Percentiles rank a stretch among this genome's conserved stretches.
Evolutionary conservation across 2,113 vertebrate genomes (phyloP).

Genomic region (Calidris pugnax): DNA sequence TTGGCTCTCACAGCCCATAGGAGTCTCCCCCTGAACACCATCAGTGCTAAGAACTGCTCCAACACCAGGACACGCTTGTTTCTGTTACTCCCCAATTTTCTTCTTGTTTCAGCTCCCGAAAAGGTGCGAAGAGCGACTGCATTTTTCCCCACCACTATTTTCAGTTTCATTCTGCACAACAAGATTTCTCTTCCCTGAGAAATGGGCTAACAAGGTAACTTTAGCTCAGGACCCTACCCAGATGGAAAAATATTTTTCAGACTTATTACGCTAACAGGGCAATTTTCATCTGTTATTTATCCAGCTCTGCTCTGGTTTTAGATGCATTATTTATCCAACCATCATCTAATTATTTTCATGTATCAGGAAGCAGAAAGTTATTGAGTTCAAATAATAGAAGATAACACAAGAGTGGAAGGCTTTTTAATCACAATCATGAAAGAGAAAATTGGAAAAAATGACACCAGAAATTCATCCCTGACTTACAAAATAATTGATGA

Average conservation of each 20-base stretch:
- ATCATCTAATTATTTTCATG: slow-evolving; percentile 39
- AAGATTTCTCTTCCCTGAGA: not conserved
- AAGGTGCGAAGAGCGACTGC: not conserved
- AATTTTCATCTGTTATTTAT: slow-evolving; percentile 13
- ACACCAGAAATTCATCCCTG: not conserved
- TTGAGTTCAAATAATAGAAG: slow-evolving; percentile 33
- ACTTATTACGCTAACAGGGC: not conserved
- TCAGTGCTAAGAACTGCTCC: slow-evolving; percentile 6
- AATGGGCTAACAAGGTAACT: not conserved
- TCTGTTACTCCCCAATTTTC: not conserved
- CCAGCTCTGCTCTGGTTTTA: not conserved
- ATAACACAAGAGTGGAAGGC: not conserved
- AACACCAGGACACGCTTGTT: not conserved
- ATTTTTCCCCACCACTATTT: not conserved
- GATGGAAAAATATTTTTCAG: not conserved
- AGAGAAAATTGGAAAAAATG: not conserved
- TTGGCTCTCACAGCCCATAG: not conserved
- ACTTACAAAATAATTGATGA: slow-evolving; percentile 19
- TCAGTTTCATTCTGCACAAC: not conserved
- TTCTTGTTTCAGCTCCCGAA: not conserved
- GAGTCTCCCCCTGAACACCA: not conserved
- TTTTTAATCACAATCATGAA: slow-evolving; percentile 24
- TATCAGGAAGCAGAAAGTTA: not conserved
- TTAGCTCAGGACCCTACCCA: not conserved
- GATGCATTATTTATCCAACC: slow-evolving; percentile 9